These are phyloP conservation scores for Pantherophis alleghaniensis DNA, from an alignment of 2,797 vertebrate genomes.

Conservation along the genomic window DNA sequence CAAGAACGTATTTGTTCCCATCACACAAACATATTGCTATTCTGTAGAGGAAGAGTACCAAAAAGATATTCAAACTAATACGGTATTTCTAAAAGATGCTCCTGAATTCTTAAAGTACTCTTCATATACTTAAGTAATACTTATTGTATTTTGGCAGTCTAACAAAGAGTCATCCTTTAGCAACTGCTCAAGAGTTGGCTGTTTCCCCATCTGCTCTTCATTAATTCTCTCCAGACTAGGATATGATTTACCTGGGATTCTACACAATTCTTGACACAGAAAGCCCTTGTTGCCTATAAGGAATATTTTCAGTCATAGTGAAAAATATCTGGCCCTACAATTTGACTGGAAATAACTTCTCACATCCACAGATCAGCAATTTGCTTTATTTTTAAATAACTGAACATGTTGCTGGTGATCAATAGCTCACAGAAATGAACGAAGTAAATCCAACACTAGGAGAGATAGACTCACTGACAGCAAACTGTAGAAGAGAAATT, in stretches of 20 bases:
- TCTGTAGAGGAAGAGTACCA: constrained; percentile 9
- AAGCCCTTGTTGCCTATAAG: constrained; percentile 59
- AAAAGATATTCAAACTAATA: not conserved
- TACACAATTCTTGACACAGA: constrained; percentile 30
- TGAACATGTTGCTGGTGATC: constrained; percentile 72
- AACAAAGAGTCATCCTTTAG: constrained; percentile 81
- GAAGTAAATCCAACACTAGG: constrained; percentile 78
- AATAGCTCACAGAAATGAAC: constrained; percentile 68
- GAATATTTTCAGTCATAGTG: constrained; percentile 70
- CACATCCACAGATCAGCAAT: constrained; percentile 68
- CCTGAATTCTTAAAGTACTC: constrained; percentile 49
- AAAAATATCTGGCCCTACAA: constrained; percentile 75
- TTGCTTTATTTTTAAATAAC: constrained; percentile 72
- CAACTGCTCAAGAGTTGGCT: constrained; percentile 72
- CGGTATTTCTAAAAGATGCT: constrained; percentile 12
- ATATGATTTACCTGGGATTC: not conserved
- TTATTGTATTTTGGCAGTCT: constrained; percentile 79
- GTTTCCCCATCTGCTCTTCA: constrained; percentile 12
- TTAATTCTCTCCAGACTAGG: not conserved
- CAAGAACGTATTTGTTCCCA: not conserved
- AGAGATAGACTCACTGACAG: constrained; percentile 37
- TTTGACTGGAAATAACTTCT: constrained; percentile 76
- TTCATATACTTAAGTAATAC: constrained; percentile 78
- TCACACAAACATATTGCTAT: not conserved
- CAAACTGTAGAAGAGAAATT: constrained; percentile 40